phyloP scores from a whole-genome alignment of 2,113 vertebrate genomes.

The Lagopus muta region DNA sequence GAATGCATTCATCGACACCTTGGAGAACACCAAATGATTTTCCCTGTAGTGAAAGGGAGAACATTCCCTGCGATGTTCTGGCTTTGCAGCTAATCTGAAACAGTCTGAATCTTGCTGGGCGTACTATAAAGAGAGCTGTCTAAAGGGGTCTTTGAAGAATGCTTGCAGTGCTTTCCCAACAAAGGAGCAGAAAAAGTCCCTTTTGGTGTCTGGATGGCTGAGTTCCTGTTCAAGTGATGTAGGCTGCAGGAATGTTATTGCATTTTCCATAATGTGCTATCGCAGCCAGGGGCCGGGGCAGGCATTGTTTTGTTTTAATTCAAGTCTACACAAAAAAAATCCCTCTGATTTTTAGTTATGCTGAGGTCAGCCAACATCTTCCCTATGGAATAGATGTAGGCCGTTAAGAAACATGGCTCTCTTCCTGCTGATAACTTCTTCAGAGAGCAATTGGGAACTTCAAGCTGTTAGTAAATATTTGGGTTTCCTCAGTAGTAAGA shows the following conservation, averaged over 20 bases:
- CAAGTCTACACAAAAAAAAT: constrained; percentile 39
- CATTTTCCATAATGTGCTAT: constrained; percentile 10
- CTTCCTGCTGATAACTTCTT: constrained; percentile 53
- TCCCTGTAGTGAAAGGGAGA: not conserved
- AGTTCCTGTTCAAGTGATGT: constrained; percentile 12
- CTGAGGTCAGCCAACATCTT: not conserved
- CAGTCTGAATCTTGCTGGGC: not conserved
- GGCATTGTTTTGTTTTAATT: constrained; percentile 35
- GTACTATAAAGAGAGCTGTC: not conserved
- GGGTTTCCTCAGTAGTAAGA: not conserved
- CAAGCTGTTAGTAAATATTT: constrained; percentile 47
- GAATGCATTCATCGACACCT: not conserved
- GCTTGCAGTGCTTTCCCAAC: not conserved
- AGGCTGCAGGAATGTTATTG: not conserved
- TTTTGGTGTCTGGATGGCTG: not conserved
- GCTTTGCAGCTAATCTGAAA: not conserved
- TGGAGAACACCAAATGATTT: not conserved
- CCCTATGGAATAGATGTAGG: not conserved
- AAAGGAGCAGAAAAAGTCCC: not conserved
- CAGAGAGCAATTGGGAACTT: constrained; percentile 20
- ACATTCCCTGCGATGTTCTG: not conserved
- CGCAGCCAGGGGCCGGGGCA: constrained; percentile 5
- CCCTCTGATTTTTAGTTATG: not conserved
- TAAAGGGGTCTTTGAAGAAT: not conserved
- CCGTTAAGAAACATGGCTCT: not conserved